A percentile compares a stretch with the other conserved stretches of the same genome.
These are phyloP conservation scores for Yasuhikotakia modesta DNA, from an alignment of 2,797 vertebrate species.

Conservation along the genomic window DNA sequence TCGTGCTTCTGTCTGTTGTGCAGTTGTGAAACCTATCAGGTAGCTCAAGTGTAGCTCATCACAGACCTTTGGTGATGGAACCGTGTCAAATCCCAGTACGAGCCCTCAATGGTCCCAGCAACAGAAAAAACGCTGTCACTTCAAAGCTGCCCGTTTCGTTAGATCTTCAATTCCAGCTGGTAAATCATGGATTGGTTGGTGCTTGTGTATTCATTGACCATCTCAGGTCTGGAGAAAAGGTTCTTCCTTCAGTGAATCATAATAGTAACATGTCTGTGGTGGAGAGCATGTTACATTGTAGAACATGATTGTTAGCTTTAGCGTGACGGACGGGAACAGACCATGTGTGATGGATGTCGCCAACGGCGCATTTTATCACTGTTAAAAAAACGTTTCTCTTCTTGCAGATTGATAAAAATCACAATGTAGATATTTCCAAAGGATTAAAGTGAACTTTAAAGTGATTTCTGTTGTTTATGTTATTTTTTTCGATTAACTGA, in stretches of 20 bases:
- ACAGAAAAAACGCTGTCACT: constrained; percentile 10
- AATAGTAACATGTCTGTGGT: constrained; percentile 1
- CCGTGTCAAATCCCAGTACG: constrained; percentile 24
- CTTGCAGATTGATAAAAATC: constrained; percentile 6
- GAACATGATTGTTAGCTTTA: neutral
- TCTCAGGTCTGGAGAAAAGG: neutral
- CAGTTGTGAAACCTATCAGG: constrained; percentile 30
- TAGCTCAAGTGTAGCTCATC: constrained; percentile 23
- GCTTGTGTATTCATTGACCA: constrained; percentile 27
- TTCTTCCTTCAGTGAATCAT: constrained; percentile 7
- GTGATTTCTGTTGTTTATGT: neutral
- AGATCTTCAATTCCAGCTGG: constrained; percentile 17
- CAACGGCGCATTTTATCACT: constrained; percentile 2
- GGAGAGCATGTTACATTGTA: neutral
- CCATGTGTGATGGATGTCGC: neutral
- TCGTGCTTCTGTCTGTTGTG: constrained; percentile 10
- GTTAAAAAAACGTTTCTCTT: neutral
- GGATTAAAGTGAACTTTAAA: neutral
- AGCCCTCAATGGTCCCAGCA: neutral
- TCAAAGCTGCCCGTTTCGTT: constrained; percentile 27
- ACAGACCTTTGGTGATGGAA: constrained; percentile 41
- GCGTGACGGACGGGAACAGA: neutral
- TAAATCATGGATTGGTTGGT: constrained; percentile 19
- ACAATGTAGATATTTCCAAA: constrained; percentile 2
- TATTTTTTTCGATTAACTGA: constrained; percentile 13